These are phyloP conservation scores for Monochamus alternatus DNA, from an alignment of 2,888 invertebrate species.

Conservation along the genomic window DNA sequence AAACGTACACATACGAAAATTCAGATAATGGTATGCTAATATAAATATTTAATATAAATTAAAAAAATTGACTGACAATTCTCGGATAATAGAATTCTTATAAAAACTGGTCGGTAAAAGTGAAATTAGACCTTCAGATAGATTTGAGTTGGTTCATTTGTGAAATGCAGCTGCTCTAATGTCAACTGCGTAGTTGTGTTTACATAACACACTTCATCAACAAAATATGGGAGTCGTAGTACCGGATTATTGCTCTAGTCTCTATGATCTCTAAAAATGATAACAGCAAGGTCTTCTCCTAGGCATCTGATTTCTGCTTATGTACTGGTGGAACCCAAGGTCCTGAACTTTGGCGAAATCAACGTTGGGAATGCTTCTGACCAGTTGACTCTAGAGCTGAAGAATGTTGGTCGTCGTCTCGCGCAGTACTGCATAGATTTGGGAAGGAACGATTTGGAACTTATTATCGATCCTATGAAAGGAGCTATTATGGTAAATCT, in stretches of 20 bases:
- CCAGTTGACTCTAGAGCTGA: conserved; percentile 64
- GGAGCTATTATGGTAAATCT: conserved; percentile 63
- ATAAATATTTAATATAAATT: no score
- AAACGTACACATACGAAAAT: no score
- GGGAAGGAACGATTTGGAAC: conserved; percentile 67
- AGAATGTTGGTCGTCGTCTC: conserved; percentile 68
- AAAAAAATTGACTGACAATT: conserved; percentile 3
- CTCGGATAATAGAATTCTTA: conserved; percentile 6
- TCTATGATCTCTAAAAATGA: background rate
- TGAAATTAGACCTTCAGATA: conserved; percentile 20
- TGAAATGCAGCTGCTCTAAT: conserved; percentile 5
- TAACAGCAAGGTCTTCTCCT: conserved; percentile 13
- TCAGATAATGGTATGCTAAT: no score
- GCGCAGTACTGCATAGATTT: conserved; percentile 69
- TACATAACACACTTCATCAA: conserved; percentile 5
- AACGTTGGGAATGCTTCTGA: conserved; percentile 68
- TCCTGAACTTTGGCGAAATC: conserved; percentile 70
- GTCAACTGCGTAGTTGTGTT: conserved; percentile 14
- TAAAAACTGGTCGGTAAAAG: conserved; percentile 7
- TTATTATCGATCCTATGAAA: conserved; percentile 68
- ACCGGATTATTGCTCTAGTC: no score
- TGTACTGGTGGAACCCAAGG: conserved; percentile 57
- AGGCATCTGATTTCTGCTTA: conserved; percentile 55
- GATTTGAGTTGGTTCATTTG: conserved; percentile 20
- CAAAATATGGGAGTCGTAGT: no score